Base-by-base conservation (phyloP, 2,888 invertebrate genomes). In the Drosophila birchii region DNA sequence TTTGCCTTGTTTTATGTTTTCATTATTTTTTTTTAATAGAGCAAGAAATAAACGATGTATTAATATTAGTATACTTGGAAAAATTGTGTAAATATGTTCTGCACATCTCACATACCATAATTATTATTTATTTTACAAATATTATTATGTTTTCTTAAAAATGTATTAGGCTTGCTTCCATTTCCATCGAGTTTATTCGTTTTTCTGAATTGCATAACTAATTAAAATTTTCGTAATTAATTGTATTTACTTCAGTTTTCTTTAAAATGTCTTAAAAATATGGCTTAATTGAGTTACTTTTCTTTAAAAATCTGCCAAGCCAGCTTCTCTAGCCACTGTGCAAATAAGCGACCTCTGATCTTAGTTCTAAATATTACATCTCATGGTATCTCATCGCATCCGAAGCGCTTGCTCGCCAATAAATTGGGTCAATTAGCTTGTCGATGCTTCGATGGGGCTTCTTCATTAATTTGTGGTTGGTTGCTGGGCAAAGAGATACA, bases 341-440 rank as follows among this genome's bases (percentile, higher is more conserved):
- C 32, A 16, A 3, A 32, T 16, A 3, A 36, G 34, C 34, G 2
- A 53, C 20, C 51, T 53, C 36, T 53, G 51, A 53, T 36, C 51
- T 53, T 16, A 23, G 51, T 36, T 23, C 20, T 20, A 16, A 34
- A 51, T 36, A 53, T 36, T 36, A 36, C 51, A 11, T 34, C 51
- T 34, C 9, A 44, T 41, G 9, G n/a, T 29, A 49, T 49, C 32
- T 12, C 9, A 34, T 34, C 20, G 5, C 44, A 55, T 26, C n/a
- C 53, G 32, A 29, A 59, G 23, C 39, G 38, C 56, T 38, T 20
- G 53, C 51, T 69, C 29, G 47, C 34, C 64, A 62, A 64, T 61
- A 69, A 87, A 82, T 71, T 77, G 80, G 86, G 84, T 85, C 81
- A 84, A 76, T 63, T 69, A 71, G 71, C 20, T 45, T 45, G 54